Base-by-base conservation (phyloP, 2,113 vertebrate species). In the Piprites chloris region DNA sequence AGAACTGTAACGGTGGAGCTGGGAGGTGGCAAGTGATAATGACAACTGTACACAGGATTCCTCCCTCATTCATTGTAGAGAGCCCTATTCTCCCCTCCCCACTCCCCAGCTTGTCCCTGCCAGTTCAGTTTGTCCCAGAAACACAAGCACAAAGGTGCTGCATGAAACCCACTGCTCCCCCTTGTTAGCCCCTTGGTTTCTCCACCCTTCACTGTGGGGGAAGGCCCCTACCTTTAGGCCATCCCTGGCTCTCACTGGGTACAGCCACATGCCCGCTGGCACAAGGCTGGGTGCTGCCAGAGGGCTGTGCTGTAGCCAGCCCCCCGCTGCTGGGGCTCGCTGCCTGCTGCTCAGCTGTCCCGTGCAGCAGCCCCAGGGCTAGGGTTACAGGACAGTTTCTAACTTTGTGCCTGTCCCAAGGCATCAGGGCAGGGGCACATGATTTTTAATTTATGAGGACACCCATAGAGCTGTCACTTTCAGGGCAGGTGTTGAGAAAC, bases 401-500 rank as follows among this genome's bases (percentile, higher is more conserved):
- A 99, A 99, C 98, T 98, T 98, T 98, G 98, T 98, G 98, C 97
- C 90, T 98, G 98, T 98, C 98, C 98, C 97, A 98, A 97, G 95
- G 97, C 97, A 97, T 97, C 98, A 97, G 97, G 98, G 98, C 97
- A 97, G 94, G 96, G 97, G 98, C 99, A 99, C 99, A 99, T 99
- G 99, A 99, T 98, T 96, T 97, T 88, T 99, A 99, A 99, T 99
- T 99, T 99, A 99, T 98, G 99, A 98, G 98, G 98, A 98, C 98
- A 98, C 98, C 98, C 99, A 98, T 98, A 98, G 99, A 99, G 99
- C 99, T 99, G 99, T 99, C 99, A 99, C 98, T 98, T 99, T 98
- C 96, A 97, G 97, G 98, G 99, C 99, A 99, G 99, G 99, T 99
- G 99, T 98, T 95, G 96, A 98, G 98, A 98, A 99, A 98, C 97